These are phyloP conservation scores for Metallyticus violacea DNA, from an alignment of 2,888 invertebrate species.

Conservation along the genomic window DNA sequence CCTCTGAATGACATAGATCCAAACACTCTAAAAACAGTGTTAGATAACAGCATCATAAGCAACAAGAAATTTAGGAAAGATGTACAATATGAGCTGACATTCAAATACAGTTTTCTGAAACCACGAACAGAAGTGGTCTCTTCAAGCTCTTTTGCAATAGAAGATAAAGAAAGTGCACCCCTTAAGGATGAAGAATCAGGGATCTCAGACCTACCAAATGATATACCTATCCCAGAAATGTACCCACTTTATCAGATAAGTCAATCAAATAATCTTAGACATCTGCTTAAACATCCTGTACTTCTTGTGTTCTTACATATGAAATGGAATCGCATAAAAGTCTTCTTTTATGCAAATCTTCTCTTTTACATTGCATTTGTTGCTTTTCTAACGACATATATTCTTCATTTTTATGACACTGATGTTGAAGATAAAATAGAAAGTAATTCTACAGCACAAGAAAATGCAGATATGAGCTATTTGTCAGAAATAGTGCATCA, in stretches of 20 bases:
- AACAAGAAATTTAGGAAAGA: not conserved
- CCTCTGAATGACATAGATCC: conserved; percentile 4
- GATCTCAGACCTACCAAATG: not conserved
- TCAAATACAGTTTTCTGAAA: not conserved
- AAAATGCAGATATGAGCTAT: not conserved
- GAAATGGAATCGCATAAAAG: conserved; percentile 72
- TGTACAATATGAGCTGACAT: not conserved
- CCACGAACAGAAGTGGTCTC: not conserved
- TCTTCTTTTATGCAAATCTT: conserved; percentile 53
- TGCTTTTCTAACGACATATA: conserved; percentile 64
- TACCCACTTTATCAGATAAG: conserved; percentile 72
- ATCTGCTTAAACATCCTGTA: conserved; percentile 73
- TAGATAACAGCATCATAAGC: not conserved
- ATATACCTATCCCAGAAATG: conserved; percentile 56
- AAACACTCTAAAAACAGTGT: not conserved
- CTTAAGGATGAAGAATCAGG: not conserved
- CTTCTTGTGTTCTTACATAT: conserved; percentile 75
- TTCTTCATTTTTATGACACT: conserved; percentile 40
- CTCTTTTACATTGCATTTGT: conserved; percentile 68
- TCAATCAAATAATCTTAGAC: conserved; percentile 61
- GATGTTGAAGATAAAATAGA: not conserved
- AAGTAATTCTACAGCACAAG: not conserved
- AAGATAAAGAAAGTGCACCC: not conserved
- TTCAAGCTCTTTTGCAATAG: not conserved
- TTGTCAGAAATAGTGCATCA: not conserved